Evolutionary conservation across 2,888 invertebrate genomes (phyloP), one percentile per base, ranked within the genome.

Genomic region (Brassicogethes aeneus): DNA sequence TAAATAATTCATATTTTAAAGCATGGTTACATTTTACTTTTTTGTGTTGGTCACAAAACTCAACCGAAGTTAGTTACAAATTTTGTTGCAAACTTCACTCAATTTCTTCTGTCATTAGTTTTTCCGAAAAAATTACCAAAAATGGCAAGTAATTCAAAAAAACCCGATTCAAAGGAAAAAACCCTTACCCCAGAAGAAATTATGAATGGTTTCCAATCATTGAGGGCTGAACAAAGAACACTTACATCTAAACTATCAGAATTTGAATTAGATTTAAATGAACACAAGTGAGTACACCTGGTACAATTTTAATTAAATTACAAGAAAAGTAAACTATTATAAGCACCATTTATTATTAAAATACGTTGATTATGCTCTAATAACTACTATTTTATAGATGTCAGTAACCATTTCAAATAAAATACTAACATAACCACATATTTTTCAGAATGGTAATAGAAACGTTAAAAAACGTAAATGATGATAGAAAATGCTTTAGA

Each of bases 251-350:
- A 94, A 75, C 77, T 95, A 46, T 83, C 88, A 1, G 94, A 96
- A 71, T 73, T 96, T 56, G 93, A 95, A 73, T 80, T 85, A 76
- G 96, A 97, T 68, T 75, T 90, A 46, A 93, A 90, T 65, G 96
- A 97, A 71, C 95, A 96, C 75, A 94, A 89, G 95, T 96, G 72
- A 74, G 73, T 66, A 35, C 23, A 38, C 10, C 3, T 8, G 10
- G 7, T 23, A 7, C 10, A 23, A 7, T 23, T 23, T 23, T 23
- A 23, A 7, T 33, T 8, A 33, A 8, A 8, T 12, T 33, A n/a
- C 7, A 12, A 7, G 7, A 7, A 7, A 23, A 10, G 10, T 32
- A 32, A 10, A 10, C 3, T 8, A 32, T 13, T 10, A 32, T 13
- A 12, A 8, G 7, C 12, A 3, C 12, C 12, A 5, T 5, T 32